These are phyloP conservation scores for Astyanax mexicanus DNA, from an alignment of 2,797 vertebrate genomes.

Conservation along the genomic window DNA sequence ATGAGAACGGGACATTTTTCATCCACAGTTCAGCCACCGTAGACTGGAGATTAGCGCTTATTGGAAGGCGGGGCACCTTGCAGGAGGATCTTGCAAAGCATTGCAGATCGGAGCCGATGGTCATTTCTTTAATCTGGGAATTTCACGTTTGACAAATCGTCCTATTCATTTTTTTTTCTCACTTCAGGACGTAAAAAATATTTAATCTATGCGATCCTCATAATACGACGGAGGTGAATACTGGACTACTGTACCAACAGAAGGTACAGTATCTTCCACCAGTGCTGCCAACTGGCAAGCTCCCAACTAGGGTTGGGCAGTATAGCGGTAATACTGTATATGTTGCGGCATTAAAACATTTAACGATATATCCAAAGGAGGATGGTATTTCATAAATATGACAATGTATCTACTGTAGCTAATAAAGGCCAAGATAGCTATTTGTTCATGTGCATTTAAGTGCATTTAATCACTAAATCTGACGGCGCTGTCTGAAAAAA, in stretches of 20 bases:
- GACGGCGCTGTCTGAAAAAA: too few relatives aligned
- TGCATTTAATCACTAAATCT: too few relatives aligned
- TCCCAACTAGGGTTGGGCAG: too few relatives aligned
- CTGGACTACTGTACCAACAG: not conserved
- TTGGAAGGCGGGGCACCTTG: slow-evolving; percentile 11
- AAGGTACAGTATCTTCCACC: not conserved
- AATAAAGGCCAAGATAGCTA: too few relatives aligned
- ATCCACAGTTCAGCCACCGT: slow-evolving; percentile 83
- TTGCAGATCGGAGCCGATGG: slow-evolving; percentile 7
- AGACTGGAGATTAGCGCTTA: slow-evolving; percentile 40
- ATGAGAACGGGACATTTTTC: slow-evolving; percentile 81
- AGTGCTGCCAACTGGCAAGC: not conserved
- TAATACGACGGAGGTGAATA: not conserved
- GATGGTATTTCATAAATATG: too few relatives aligned
- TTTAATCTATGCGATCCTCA: not conserved
- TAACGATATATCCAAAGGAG: too few relatives aligned
- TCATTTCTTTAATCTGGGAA: slow-evolving; percentile 27
- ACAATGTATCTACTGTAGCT: too few relatives aligned
- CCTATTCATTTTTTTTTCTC: not conserved
- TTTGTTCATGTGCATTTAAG: too few relatives aligned
- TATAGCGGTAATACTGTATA: too few relatives aligned
- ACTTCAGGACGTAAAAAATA: not conserved
- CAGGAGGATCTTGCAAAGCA: not conserved
- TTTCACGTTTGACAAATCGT: not conserved
- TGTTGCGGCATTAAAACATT: too few relatives aligned